Conservation (phyloP, 1,140 invertebrate genomes). For the Vanessa atalanta region DNA sequence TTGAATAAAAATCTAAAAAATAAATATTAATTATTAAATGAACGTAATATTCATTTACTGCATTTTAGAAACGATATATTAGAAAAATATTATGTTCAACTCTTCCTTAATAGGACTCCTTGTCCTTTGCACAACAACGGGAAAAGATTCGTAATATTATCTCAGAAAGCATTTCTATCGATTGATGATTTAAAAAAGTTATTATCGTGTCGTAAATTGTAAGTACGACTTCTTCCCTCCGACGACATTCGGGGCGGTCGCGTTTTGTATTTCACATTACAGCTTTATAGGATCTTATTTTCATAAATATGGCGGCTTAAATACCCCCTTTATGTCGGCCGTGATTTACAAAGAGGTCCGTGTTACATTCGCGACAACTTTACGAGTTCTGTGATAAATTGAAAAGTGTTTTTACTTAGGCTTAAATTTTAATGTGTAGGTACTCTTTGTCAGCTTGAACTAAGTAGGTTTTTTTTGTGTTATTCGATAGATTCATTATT, state of each 20-base stretch:
- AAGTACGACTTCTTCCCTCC: slow-evolving; percentile 43
- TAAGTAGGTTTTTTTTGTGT: no score
- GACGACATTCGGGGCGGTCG: slow-evolving; percentile 60
- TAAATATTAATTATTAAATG: no score
- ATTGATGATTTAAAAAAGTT: background rate
- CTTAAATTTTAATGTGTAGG: background rate
- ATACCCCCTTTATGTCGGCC: slow-evolving; percentile 69
- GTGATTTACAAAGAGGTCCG: slow-evolving; percentile 70
- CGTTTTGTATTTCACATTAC: slow-evolving; percentile 79
- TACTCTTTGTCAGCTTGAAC: no score
- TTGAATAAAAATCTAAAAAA: no score
- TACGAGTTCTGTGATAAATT: slow-evolving; percentile 22
- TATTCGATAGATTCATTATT: no score
- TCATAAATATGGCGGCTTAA: slow-evolving; percentile 78
- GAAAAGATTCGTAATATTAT: no score
- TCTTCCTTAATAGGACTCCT: no score
- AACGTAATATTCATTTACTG: no score
- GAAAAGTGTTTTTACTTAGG: slow-evolving; percentile 1
- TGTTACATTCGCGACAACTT: slow-evolving; percentile 38
- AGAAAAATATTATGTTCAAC: no score
- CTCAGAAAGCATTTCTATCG: no score
- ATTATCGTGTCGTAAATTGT: slow-evolving; percentile 48
- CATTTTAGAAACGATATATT: no score
- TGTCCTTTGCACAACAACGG: no score
- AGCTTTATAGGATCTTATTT: slow-evolving; percentile 74